phyloP scores from a whole-genome alignment of 2,113 vertebrate species.

The Lontra canadensis region DNA sequence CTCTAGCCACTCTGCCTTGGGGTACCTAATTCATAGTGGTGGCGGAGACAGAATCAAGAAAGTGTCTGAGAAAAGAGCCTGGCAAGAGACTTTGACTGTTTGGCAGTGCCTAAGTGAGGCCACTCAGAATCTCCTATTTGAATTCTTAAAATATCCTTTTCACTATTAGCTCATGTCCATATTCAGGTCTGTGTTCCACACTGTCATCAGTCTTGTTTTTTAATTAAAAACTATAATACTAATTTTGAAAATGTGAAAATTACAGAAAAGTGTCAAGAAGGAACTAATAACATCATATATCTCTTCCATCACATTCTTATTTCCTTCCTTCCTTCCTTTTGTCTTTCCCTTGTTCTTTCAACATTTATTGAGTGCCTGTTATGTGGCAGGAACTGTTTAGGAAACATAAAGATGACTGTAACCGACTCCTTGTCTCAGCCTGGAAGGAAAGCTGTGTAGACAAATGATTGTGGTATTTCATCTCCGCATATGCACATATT shows the following conservation, averaged over 20 bases:
- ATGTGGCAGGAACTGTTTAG: not conserved
- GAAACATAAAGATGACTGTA: not conserved
- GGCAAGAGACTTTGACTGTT: not conserved
- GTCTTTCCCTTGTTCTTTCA: not conserved
- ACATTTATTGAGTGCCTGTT: not conserved
- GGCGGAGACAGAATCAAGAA: not conserved
- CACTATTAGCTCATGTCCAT: not conserved
- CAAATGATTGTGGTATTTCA: not conserved
- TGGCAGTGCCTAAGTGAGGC: not conserved
- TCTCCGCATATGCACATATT: not conserved
- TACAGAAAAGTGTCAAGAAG: not conserved
- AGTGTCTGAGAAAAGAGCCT: not conserved
- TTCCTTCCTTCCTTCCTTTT: not conserved
- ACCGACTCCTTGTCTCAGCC: not conserved
- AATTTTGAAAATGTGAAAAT: conserved; percentile 32
- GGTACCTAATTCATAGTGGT: not conserved
- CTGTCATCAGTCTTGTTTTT: not conserved
- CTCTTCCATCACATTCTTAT: not conserved
- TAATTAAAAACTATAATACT: not conserved
- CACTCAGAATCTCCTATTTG: not conserved
- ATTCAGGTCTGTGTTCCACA: not conserved
- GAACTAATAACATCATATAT: not conserved
- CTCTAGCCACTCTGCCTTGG: not conserved
- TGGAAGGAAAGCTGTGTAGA: not conserved
- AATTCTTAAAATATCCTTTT: not conserved